Conservation (phyloP, 1,140 invertebrate species). For the Thrips palmi region DNA sequence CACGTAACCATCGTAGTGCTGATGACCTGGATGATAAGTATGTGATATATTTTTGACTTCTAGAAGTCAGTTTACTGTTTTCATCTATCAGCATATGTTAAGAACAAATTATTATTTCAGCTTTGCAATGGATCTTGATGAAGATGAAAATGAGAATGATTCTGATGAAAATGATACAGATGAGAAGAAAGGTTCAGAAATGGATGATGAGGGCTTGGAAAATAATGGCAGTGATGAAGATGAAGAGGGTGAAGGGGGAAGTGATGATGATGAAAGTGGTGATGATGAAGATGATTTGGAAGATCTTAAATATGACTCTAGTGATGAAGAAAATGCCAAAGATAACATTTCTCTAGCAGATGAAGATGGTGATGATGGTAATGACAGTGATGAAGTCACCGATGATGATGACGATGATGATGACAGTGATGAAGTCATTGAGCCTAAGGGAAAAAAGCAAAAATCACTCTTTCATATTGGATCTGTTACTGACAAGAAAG, state of each 20-base stretch:
- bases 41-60: conserved; percentile 4
- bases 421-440: conserved; percentile 17
- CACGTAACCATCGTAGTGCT: conserved; percentile 33
- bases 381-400: conserved; percentile 15
- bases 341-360: neutral
- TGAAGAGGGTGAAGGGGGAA: conserved; percentile 16
- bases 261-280: conserved; percentile 13
- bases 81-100: conserved; percentile 8
- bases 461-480: too few species aligned
- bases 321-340: conserved; percentile 1
- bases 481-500: too few species aligned
- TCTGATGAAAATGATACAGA: conserved; percentile 14
- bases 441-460: conserved; percentile 16
- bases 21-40: conserved; percentile 62
- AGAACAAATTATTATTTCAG: conserved; percentile 6
- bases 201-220: conserved; percentile 14
- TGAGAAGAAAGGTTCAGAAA: conserved; percentile 17
- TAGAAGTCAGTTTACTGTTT: conserved; percentile 8
- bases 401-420: conserved; percentile 17
- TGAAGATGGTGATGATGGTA: conserved; percentile 9
- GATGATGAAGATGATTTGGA: conserved; percentile 4
- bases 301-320: neutral
- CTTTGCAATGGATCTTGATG: conserved; percentile 25
- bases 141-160: conserved; percentile 15
- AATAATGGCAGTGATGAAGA: conserved; percentile 17